These are phyloP conservation scores for Zygothrica quintamaculata DNA, from an alignment of 2,888 invertebrate species.

Conservation along the genomic window DNA sequence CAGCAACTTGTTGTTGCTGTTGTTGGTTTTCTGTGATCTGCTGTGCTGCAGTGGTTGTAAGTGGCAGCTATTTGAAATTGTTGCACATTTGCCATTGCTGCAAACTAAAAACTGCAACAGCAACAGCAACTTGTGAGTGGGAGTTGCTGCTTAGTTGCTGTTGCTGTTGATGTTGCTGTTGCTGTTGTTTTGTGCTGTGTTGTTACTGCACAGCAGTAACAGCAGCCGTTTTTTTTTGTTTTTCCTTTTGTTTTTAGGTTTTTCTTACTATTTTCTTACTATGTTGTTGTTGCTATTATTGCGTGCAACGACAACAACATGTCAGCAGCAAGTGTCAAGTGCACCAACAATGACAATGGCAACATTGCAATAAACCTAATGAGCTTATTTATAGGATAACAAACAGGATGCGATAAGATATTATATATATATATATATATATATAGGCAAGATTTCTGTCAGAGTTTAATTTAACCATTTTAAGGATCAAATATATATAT, in stretches of 20 bases:
- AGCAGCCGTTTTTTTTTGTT: conserved; percentile 22
- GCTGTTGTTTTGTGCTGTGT: conserved; percentile 16
- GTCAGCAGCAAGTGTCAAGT: conserved; percentile 70
- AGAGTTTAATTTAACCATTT: no score
- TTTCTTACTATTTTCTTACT: conserved; percentile 36
- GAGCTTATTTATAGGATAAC: conserved; percentile 62
- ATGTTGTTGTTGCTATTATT: conserved; percentile 51
- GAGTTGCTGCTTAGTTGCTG: conserved; percentile 47
- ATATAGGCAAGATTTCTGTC: no score
- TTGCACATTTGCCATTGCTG: conserved; percentile 65
- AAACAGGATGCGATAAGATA: conserved; percentile 3
- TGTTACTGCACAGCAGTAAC: conserved; percentile 13
- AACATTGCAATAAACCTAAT: conserved; percentile 61
- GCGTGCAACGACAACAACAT: conserved; percentile 60
- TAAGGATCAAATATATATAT: no score
- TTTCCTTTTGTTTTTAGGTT: conserved; percentile 20
- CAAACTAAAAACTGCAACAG: no score
- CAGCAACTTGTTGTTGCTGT: conserved; percentile 59
- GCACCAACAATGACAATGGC: conserved; percentile 58
- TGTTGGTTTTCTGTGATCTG: conserved; percentile 20
- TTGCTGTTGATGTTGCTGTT: conserved; percentile 12
- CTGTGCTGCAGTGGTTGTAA: conserved; percentile 42
- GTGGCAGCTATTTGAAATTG: conserved; percentile 70
- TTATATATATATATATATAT: no score
- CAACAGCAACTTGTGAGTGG: conserved; percentile 50